Evolutionary conservation across 1,140 invertebrate genomes (phyloP), one percentile per base, ranked within the genome.

Genomic region (Panulirus ornatus): DNA sequence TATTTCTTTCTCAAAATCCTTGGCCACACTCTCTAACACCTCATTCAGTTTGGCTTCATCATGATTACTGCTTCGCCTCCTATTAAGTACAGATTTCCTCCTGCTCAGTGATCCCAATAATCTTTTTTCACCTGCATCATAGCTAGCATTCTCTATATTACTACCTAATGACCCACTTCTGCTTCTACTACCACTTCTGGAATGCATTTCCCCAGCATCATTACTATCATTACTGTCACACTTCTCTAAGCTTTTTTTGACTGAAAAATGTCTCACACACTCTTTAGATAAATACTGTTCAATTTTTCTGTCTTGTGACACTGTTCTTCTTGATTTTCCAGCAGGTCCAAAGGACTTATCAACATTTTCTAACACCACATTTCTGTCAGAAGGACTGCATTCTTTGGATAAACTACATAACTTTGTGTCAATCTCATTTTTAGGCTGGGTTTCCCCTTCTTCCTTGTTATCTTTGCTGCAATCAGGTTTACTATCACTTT

Each of bases 41-140:
- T 90, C 91, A 73, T 92, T 91, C 40, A 92, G 70, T 79, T 91
- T 92, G 36, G 89, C 90, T 88, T 92, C 91, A 82, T 92, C 90
- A 38, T 90, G 89, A 70, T 90, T 92, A 51, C 85, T 92, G 54
- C 87, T 92, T 63, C 86, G 54, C 63, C 87, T 91, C 6, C 91
- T 83, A 34, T 78, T 63, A 34, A 81, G 73, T 30, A 92, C 84
- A 73, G 89, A 78, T 38, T 85, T 89, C 19, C 87, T 51, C 70
- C 79, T 89, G 44, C 34, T 81, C 42, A 70, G 36, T 11, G 71
- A 19, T 34, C 34, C 75, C 14, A 84, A 22, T 19, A 63, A 34
- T 34, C 42, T 89, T 75, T 83, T 89, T 22, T 89, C 87, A 38
- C 58, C 42, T 38, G 16, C 38, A 8, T 88, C 75, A 42, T 66